Base-by-base conservation (phyloP, 2,888 invertebrate genomes). In the Fissipunctia ypsillon region DNA sequence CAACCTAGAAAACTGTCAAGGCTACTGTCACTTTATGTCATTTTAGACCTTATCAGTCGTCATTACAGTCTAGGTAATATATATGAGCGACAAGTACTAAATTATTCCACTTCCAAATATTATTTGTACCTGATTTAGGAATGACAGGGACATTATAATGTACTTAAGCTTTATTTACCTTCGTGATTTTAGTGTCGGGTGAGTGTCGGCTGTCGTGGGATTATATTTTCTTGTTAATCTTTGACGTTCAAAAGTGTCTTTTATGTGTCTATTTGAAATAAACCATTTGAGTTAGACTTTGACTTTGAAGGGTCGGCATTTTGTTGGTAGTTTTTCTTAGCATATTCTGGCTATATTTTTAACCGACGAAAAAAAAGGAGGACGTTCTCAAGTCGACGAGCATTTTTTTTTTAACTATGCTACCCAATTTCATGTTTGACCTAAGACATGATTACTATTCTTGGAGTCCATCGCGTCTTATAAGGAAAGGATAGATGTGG, bases 81-180 rank as follows among this genome's bases (percentile, higher is more conserved):
- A 43, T 45, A 45, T 22, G 52, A 52, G 84, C 28, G 67, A 69
- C 77, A 71, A 71, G 22, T 60, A 72, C 57, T 76, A 76, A 73
- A 76, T 76, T 76, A 83, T 85, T 84, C 74, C 25, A 50, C 38
- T 56, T 45, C 25, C 52, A 69, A 76, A 83, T 73, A 78, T 76
- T 80, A 59, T 74, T 63, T 72, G 52, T 61, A 31, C 28, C 50
- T 76, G 79, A 85, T 83, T 84, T 74, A 73, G 74, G 72, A 79
- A 48, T 74, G 80, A 71, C 84, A 73, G 52, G 50, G 35, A 63
- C 63, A 69, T 60, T 38, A 38, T 48, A 74, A 75, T 69, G 60
- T 76, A 74, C 66, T 69, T 41, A 61, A 0, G 16, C 28, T 48
- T 41, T 81, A 71, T 81, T 81, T 81, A 52, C 35, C 48, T 56